phyloP scores from a whole-genome alignment of 2,797 vertebrate genomes.

The Botia kubotai region DNA sequence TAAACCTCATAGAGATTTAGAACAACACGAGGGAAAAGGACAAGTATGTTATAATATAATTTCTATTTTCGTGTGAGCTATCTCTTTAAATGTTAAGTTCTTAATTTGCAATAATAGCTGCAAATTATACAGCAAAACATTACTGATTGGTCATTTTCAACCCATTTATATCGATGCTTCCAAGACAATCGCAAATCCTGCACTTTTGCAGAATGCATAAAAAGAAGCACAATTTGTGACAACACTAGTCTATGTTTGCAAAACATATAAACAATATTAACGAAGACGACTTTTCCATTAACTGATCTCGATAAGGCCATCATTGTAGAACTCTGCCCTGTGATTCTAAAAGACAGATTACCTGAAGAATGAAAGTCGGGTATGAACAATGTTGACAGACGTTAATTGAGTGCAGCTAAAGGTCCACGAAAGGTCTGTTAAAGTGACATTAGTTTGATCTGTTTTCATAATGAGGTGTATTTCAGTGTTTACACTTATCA shows the following conservation, averaged over 20 bases:
- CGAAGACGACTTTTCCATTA: neutral
- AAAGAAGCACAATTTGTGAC: neutral
- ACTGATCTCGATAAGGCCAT: neutral
- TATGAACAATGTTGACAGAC: conserved; percentile 35
- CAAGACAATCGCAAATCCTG: neutral
- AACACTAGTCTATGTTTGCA: neutral
- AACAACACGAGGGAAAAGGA: neutral
- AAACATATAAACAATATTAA: neutral
- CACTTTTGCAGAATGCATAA: neutral
- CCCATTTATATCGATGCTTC: neutral
- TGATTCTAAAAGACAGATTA: neutral
- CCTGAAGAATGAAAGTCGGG: conserved; percentile 1
- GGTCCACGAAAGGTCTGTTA: neutral
- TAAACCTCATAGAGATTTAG: neutral
- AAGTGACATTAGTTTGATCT: conserved; percentile 31
- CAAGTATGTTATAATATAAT: neutral
- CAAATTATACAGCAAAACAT: neutral
- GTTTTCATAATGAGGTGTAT: conserved; percentile 17
- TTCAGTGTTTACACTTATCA: conserved; percentile 11
- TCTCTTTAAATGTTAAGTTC: neutral
- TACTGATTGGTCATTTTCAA: neutral
- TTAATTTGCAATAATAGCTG: neutral
- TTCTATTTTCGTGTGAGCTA: neutral
- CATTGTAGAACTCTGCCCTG: neutral
- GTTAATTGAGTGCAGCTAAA: conserved; percentile 22